Percentiles rank a stretch among this genome's conserved stretches.
Evolutionary conservation across 2,888 invertebrate species (phyloP).

Genomic region (Xylota segnis): DNA sequence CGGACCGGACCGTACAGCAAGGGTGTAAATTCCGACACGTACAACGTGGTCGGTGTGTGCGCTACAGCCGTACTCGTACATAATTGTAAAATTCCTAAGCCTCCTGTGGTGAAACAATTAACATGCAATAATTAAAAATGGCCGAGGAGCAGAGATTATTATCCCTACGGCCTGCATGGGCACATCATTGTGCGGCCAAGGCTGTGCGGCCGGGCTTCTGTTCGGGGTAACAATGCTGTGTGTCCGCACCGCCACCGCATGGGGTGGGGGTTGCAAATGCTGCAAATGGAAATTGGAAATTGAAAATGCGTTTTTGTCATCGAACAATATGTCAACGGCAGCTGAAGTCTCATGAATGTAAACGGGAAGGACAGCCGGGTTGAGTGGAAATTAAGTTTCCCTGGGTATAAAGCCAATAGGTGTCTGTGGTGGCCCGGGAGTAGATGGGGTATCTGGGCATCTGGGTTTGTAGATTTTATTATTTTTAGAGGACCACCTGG

Average conservation of each 20-base stretch:
- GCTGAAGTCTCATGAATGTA: conserved; percentile 49
- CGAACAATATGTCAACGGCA: conserved; percentile 61
- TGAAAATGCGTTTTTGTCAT: conserved; percentile 59
- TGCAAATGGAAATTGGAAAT: conserved; percentile 60
- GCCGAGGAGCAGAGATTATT: conserved; percentile 58
- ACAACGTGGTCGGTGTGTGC: not conserved
- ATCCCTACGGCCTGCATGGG: conserved; percentile 24
- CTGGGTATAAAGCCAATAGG: conserved; percentile 27
- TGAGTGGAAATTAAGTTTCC: conserved; percentile 27
- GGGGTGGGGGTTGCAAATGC: conserved; percentile 1
- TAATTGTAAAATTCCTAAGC: conserved; percentile 62
- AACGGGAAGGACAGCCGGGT: conserved; percentile 8
- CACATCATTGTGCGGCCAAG: conserved; percentile 32
- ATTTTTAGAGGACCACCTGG: conserved; percentile 1
- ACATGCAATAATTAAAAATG: conserved; percentile 72
- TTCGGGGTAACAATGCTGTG: conserved; percentile 33
- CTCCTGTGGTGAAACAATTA: conserved; percentile 71
- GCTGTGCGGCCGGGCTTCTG: conserved; percentile 31
- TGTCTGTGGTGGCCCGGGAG: not conserved
- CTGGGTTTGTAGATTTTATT: not conserved
- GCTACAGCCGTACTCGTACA: conserved; percentile 27
- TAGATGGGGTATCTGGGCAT: not conserved
- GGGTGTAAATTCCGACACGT: conserved; percentile 36
- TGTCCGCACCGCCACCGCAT: conserved; percentile 20
- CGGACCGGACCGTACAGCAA: not conserved